Conservation (phyloP, 2,888 invertebrate species). For the Fragum whitleyi region DNA sequence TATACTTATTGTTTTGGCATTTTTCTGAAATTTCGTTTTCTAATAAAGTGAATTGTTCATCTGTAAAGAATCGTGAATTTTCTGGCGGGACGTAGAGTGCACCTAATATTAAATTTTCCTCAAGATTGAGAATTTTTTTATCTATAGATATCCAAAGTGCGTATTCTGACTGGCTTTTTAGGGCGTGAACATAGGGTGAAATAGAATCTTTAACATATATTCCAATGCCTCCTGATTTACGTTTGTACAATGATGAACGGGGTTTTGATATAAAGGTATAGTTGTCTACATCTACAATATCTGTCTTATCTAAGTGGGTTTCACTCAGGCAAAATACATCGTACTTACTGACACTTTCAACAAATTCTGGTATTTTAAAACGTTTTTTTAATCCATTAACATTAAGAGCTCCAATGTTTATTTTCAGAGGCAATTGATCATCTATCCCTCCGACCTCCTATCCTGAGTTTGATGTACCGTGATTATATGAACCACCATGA, state of each 20-base stretch:
- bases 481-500: too few relatives aligned
- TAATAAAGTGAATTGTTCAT: neutral
- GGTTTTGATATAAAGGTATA: neutral
- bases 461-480: too few relatives aligned
- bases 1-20: neutral
- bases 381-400: neutral
- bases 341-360: neutral
- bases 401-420: neutral
- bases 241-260: neutral
- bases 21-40: neutral
- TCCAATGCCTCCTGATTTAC: slow-evolving; percentile 1
- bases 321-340: neutral
- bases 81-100: neutral
- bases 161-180: neutral
- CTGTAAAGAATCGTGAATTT: neutral
- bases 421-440: too few relatives aligned
- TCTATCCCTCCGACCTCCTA: too few relatives aligned
- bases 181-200: neutral
- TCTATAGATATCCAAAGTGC: neutral
- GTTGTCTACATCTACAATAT: neutral
- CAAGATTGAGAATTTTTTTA: neutral
- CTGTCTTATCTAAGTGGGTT: neutral
- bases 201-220: neutral
- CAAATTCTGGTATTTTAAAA: neutral
- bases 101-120: neutral